These are phyloP conservation scores for Phataginus tricuspis DNA, from an alignment of 2,797 vertebrate genomes.

Conservation along the genomic window DNA sequence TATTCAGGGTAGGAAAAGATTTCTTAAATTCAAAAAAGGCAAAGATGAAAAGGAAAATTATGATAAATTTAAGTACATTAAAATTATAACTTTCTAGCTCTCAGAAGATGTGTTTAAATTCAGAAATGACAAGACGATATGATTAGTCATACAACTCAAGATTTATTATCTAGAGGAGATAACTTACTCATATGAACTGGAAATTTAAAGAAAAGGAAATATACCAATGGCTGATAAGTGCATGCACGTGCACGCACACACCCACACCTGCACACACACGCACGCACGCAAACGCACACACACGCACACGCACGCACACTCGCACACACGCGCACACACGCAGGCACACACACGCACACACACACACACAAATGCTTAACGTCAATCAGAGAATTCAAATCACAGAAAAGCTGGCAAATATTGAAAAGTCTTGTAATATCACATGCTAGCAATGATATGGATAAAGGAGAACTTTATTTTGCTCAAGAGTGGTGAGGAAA, in stretches of 20 bases:
- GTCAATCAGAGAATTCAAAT: not conserved
- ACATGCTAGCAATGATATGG: not conserved
- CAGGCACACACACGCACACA: accelerated
- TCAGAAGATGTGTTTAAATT: not conserved
- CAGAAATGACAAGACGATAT: not conserved
- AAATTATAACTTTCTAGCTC: not conserved
- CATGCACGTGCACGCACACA: too few relatives aligned
- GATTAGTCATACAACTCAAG: not conserved
- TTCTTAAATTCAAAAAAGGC: constrained; percentile 36
- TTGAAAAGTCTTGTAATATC: not conserved
- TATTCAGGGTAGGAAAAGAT: not conserved
- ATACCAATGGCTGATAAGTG: not conserved
- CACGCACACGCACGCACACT: accelerated
- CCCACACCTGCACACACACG: accelerated
- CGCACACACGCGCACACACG: too few relatives aligned
- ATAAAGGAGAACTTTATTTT: not conserved
- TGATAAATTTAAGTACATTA: not conserved
- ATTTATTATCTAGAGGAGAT: not conserved
- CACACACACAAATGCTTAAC: not conserved
- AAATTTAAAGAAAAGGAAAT: not conserved
- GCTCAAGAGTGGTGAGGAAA: not conserved
- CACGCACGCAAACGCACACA: accelerated
- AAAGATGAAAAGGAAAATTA: not conserved
- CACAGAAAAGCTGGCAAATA: not conserved
- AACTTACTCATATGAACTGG: not conserved